These are phyloP conservation scores for Sarcophaga variegata DNA, from an alignment of 2,888 invertebrate genomes.

Conservation along the genomic window DNA sequence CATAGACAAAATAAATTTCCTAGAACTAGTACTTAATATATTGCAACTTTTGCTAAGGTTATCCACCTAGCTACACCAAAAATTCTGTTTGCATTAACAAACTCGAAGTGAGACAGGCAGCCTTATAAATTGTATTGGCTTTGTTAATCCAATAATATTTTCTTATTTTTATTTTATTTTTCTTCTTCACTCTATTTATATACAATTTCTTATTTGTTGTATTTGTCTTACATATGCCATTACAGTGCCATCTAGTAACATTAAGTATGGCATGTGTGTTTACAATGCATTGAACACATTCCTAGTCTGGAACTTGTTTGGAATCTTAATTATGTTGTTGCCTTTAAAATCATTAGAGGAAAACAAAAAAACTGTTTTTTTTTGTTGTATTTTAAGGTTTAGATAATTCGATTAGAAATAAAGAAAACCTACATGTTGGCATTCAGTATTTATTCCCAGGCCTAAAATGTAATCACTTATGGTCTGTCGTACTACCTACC, in stretches of 20 bases:
- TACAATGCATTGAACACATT: slow-evolving; percentile 1
- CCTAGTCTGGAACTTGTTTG: slow-evolving; percentile 14
- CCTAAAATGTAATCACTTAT: not conserved
- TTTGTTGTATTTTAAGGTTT: not conserved
- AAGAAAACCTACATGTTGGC: not conserved
- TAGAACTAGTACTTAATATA: too few species aligned
- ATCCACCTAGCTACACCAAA: too few species aligned
- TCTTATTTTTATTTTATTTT: not conserved
- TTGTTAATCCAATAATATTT: slow-evolving; percentile 38
- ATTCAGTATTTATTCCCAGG: not conserved
- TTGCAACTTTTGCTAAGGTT: too few species aligned
- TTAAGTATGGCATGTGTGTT: not conserved
- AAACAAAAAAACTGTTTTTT: not conserved
- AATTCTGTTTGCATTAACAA: too few species aligned
- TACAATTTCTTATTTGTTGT: not conserved
- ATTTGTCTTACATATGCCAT: not conserved
- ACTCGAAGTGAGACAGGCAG: not conserved
- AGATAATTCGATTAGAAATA: slow-evolving; percentile 8
- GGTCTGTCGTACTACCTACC: not conserved
- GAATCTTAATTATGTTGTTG: slow-evolving; percentile 29
- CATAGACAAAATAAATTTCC: too few species aligned
- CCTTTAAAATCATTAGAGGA: not conserved
- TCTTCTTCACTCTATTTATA: too few species aligned
- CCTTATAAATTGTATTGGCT: not conserved
- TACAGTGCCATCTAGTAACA: not conserved